Conservation (phyloP, 1,140 invertebrate species). For the Drosophila orosa region DNA sequence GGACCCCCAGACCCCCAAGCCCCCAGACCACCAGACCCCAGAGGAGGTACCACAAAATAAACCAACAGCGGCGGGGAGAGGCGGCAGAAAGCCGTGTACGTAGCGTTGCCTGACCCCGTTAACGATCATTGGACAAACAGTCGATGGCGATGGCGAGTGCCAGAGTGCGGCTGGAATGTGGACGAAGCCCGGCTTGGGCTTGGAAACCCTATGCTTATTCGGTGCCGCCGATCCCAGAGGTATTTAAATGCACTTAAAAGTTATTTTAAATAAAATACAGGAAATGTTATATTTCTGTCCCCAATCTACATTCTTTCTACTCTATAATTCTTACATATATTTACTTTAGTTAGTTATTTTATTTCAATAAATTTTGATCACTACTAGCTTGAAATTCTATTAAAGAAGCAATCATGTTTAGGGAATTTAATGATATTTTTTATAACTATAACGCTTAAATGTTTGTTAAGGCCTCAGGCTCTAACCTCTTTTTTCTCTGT, state of each 20-base stretch:
- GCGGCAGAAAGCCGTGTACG: conserved; percentile 39
- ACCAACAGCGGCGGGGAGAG: conserved; percentile 24
- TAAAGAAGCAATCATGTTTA: not conserved
- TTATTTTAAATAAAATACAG: not conserved
- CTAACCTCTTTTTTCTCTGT: too few species aligned
- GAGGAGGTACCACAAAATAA: conserved; percentile 23
- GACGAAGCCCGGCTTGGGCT: conserved; percentile 15
- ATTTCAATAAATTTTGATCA: not conserved
- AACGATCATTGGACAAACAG: conserved; percentile 62
- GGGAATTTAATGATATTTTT: not conserved
- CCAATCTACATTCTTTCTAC: not conserved
- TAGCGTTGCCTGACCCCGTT: conserved; percentile 63
- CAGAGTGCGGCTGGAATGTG: conserved; percentile 49
- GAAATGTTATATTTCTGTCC: not conserved
- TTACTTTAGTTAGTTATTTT: not conserved
- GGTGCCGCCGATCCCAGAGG: not conserved
- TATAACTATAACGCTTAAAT: not conserved
- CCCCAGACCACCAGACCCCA: conserved; percentile 6
- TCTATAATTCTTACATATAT: not conserved
- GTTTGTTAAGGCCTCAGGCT: not conserved
- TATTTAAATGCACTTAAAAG: conserved; percentile 11
- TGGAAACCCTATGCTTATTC: conserved; percentile 31
- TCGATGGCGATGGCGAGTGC: conserved; percentile 30
- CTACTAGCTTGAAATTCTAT: not conserved
- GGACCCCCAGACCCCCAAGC: conserved; percentile 9